Evolutionary conservation across 2,113 vertebrate species (phyloP), one percentile per base, ranked within the genome.

Genomic region (Gopherus flavomarginatus): DNA sequence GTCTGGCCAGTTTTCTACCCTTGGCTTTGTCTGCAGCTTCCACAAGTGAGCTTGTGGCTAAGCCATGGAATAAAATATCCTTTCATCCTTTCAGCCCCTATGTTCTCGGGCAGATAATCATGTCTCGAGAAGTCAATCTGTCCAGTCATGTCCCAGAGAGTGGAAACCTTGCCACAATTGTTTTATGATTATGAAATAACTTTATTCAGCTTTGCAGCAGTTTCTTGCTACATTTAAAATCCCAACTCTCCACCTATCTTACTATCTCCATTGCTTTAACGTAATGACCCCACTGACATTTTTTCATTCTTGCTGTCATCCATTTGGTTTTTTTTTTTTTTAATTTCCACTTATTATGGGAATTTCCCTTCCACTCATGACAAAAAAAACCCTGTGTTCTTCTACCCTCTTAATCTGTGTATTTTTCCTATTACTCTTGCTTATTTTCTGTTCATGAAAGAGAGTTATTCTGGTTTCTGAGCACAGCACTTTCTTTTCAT

Each of bases 71-170:
- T 19, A 92, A 93, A 57, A 47, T 5, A 54, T 29, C 8, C 57
- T 69, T 94, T 42, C 83, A 47, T 44, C 86, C 42, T 84, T 88
- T 11, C 47, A 47, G 35, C 95, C 95, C 92, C 86, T 83, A 56
- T 69, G 42, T 42, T 42, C 42, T 42, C 42, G 42, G 42, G 42
- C 42, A 42, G 42, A 42, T 42, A 93, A 92, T 95, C 97, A 97
- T 83, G 10, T 83, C 90, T 90, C 1, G 0, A 50, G 59, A 4
- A 72, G 53, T 97, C 94, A 94, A 69, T 90, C 97, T 96, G 97
- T 96, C 96, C 96, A 92, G 2, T 6, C 90, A 81, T 83, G 62
- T 54, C 81, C 62, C 79, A 87, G 53, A 85, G 65, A 86, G 88
- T 5, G 90, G 82, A 88, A 88, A 57, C 75, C 49, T 44, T 86